Conservation (phyloP, 2,797 vertebrate genomes). For the Sebastes baramenuke region DNA sequence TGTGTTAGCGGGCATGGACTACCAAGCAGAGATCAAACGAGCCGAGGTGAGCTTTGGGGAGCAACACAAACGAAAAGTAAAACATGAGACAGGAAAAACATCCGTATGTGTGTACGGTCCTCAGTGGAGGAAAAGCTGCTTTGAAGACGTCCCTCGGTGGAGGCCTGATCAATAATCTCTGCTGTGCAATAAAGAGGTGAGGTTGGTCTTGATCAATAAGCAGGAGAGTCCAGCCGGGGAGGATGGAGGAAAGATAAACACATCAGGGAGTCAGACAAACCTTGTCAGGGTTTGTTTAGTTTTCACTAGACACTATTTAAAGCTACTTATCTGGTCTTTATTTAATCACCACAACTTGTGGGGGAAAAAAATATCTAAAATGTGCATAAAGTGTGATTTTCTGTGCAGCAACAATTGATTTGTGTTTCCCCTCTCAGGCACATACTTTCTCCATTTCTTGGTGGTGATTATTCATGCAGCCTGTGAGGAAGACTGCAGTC, state of each 20-base stretch:
- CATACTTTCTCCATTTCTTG: too few species aligned
- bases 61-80: conserved; percentile 39
- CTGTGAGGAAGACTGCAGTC: too few species aligned
- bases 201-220: conserved; percentile 54
- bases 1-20: neutral
- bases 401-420: too few species aligned
- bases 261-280: conserved; percentile 29
- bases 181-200: conserved; percentile 57
- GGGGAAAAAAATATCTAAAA: neutral
- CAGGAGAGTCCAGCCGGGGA: conserved; percentile 24
- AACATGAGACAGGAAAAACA: conserved; percentile 42
- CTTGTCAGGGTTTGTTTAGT: neutral
- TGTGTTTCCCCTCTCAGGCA: too few species aligned
- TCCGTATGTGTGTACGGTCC: neutral
- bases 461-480: too few species aligned
- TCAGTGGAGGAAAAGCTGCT: conserved; percentile 40
- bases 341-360: neutral
- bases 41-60: conserved; percentile 17
- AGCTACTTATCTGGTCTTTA: neutral
- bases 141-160: conserved; percentile 55
- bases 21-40: conserved; percentile 57
- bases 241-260: conserved; percentile 30
- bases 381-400: too few species aligned
- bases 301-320: neutral
- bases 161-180: conserved; percentile 71